Evolutionary conservation across 2,113 vertebrate genomes (phyloP).

Genomic region (Psilopogon haemacephalus): DNA sequence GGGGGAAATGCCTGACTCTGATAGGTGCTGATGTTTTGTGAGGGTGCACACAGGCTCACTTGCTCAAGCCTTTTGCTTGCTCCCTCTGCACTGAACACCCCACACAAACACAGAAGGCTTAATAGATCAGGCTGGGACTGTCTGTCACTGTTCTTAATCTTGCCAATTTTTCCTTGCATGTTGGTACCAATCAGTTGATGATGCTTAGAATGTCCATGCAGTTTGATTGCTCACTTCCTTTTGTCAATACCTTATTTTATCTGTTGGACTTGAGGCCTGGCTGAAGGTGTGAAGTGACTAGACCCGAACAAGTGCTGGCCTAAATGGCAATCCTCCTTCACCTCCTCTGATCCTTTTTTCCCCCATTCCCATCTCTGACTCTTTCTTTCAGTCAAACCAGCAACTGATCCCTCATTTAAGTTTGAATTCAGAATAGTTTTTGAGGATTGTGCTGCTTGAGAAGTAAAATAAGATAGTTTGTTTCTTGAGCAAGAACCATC

Average conservation of each 20-base stretch:
- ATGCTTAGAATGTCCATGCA: neutral
- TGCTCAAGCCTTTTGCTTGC: neutral
- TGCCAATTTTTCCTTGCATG: neutral
- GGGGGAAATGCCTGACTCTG: neutral
- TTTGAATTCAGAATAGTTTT: neutral
- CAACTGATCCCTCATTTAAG: neutral
- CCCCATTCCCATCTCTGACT: neutral
- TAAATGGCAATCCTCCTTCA: neutral
- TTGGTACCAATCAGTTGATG: neutral
- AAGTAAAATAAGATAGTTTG: neutral
- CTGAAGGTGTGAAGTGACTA: neutral
- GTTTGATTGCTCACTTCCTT: neutral
- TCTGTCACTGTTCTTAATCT: conserved; percentile 30
- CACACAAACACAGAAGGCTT: neutral
- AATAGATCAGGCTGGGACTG: neutral
- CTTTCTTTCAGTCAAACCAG: neutral
- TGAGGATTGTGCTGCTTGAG: neutral
- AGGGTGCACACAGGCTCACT: neutral
- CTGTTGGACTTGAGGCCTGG: neutral
- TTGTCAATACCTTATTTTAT: neutral
- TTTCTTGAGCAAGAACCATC: neutral
- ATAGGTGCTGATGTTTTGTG: neutral
- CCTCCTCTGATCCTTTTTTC: neutral
- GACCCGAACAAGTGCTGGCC: neutral
- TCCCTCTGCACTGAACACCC: neutral